phyloP scores from a whole-genome alignment of 2,888 invertebrate species.

The Lasioglossum oenotherae region DNA sequence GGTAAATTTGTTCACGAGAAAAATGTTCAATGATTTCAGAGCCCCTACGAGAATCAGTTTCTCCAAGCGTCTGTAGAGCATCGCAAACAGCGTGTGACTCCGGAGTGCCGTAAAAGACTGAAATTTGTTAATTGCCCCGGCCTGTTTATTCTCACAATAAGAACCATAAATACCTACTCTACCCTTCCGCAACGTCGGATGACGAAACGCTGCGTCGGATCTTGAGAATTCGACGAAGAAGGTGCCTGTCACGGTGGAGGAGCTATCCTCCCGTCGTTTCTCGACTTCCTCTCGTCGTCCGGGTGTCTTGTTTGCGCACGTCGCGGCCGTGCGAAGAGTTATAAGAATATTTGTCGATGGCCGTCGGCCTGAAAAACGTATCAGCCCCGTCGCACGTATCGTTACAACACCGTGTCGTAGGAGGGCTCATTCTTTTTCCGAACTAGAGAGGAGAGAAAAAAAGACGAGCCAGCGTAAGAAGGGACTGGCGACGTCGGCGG shows the following conservation, averaged over 20 bases:
- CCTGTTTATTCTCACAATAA: neutral
- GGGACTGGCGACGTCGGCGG: constrained; percentile 44
- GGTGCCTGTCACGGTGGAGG: neutral
- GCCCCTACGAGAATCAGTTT: neutral
- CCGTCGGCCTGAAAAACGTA: constrained; percentile 53
- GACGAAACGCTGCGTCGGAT: neutral
- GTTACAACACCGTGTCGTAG: constrained; percentile 50
- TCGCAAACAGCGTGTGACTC: neutral
- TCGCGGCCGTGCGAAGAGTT: constrained; percentile 55
- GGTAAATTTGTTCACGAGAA: neutral
- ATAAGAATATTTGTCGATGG: constrained; percentile 75
- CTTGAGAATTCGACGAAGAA: constrained; percentile 10
- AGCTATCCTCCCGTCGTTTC: constrained; percentile 26
- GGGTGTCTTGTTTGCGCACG: constrained; percentile 62
- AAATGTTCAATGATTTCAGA: neutral
- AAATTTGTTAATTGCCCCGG: neutral
- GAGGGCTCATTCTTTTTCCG: constrained; percentile 26
- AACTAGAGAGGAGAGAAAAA: neutral
- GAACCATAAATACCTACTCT: neutral
- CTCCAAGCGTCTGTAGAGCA: neutral
- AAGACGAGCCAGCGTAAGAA: neutral
- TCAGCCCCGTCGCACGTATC: constrained; percentile 31
- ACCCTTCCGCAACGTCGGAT: neutral
- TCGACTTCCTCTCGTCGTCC: constrained; percentile 36
- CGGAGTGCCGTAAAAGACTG: neutral